Percentiles rank a stretch among this genome's conserved stretches.
phyloP scores from a whole-genome alignment of 2,888 invertebrate species.

The Lepidocyrtoides sp. region DNA sequence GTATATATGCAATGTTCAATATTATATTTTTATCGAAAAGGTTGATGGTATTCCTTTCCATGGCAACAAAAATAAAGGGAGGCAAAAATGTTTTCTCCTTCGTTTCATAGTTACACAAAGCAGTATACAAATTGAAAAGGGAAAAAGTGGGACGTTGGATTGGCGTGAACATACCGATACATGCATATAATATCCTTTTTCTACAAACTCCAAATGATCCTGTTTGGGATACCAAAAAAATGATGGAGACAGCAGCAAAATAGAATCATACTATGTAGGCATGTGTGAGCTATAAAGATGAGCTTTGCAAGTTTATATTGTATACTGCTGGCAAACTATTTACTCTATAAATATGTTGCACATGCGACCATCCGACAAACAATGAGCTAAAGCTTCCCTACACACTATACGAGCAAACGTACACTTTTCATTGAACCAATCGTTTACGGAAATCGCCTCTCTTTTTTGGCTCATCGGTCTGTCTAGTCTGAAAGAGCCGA shows the following conservation, averaged over 20 bases:
- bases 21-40: too few relatives aligned
- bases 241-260: not conserved
- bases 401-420: too few relatives aligned
- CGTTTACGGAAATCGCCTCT: conserved; percentile 55
- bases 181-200: conserved; percentile 28
- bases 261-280: too few relatives aligned
- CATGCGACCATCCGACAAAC: conserved; percentile 8
- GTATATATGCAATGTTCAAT: not conserved
- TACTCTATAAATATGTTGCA: not conserved
- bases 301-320: not conserved
- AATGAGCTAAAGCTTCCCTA: not conserved
- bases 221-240: conserved; percentile 62
- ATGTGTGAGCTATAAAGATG: too few relatives aligned
- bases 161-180: conserved; percentile 28
- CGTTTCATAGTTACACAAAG: not conserved
- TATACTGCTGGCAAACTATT: not conserved
- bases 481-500: not conserved
- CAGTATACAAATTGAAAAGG: not conserved
- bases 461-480: conserved; percentile 56
- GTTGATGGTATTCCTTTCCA: not conserved
- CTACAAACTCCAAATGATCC: conserved; percentile 63
- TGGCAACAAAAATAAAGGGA: not conserved
- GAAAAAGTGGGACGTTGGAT: conserved; percentile 47
- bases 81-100: not conserved
- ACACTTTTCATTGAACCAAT: conserved; percentile 33